Conservation (phyloP, 1,140 invertebrate species). For the Drosophila takahashii region DNA sequence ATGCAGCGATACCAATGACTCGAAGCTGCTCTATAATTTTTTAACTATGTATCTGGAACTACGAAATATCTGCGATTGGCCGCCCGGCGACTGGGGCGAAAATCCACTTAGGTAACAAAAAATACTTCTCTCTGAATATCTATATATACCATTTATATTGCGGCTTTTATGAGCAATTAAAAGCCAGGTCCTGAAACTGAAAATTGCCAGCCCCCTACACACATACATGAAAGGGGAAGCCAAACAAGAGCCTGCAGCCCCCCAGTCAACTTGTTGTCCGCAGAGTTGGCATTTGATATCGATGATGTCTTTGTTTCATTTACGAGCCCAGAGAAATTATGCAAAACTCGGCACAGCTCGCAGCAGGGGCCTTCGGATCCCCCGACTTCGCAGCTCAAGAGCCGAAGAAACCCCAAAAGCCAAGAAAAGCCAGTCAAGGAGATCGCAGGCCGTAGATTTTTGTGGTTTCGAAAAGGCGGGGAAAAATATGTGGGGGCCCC, state of each 20-base stretch:
- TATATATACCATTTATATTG: constrained; percentile 21
- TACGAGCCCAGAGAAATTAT: constrained; percentile 57
- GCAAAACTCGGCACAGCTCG: constrained; percentile 36
- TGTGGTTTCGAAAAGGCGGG: constrained; percentile 40
- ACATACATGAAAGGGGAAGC: constrained; percentile 46
- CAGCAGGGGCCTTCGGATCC: constrained; percentile 44
- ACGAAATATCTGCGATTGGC: constrained; percentile 10
- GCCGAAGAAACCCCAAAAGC: constrained; percentile 9
- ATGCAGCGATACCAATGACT: constrained; percentile 34
- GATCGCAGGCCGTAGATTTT: constrained; percentile 49
- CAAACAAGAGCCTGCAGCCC: constrained; percentile 52
- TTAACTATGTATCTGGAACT: constrained; percentile 3
- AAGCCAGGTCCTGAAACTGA: constrained; percentile 24
- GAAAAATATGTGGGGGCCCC: constrained; percentile 10
- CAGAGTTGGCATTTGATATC: constrained; percentile 73
- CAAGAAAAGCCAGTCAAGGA: constrained; percentile 34
- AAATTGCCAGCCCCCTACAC: background rate
- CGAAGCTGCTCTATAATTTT: constrained; percentile 23
- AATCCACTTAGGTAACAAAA: constrained; percentile 25
- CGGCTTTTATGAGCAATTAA: constrained; percentile 42
- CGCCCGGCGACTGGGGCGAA: constrained; percentile 8
- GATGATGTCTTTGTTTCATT: constrained; percentile 81
- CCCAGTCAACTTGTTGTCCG: constrained; percentile 41
- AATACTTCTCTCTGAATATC: constrained; percentile 4
- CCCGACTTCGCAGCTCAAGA: background rate